phyloP scores from a whole-genome alignment of 1,140 invertebrate species.

The Drosophila busckii region DNA sequence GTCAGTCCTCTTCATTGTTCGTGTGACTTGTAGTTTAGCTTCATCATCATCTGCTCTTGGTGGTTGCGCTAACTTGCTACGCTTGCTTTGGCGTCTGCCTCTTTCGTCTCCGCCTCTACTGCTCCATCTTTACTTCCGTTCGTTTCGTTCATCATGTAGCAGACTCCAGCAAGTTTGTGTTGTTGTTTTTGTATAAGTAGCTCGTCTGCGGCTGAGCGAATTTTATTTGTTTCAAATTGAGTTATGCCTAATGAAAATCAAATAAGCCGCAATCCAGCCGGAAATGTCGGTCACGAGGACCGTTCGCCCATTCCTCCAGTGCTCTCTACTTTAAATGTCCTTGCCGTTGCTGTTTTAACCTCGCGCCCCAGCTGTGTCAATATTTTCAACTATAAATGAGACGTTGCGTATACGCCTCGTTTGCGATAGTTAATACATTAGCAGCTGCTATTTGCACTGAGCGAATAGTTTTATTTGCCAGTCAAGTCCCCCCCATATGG shows the following conservation, averaged over 20 bases:
- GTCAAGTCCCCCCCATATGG: not conserved
- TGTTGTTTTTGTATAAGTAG: slow-evolving; percentile 59
- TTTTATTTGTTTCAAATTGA: slow-evolving; percentile 77
- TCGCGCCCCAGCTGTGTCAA: slow-evolving; percentile 35
- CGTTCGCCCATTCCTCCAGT: slow-evolving; percentile 8
- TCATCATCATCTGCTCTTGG: slow-evolving; percentile 71
- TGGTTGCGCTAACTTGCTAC: slow-evolving; percentile 46
- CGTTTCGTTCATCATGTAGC: slow-evolving; percentile 51
- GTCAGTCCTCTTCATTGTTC: slow-evolving; percentile 40
- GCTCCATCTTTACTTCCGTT: slow-evolving; percentile 54
- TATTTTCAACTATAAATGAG: slow-evolving; percentile 13
- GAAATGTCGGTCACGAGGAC: slow-evolving; percentile 46
- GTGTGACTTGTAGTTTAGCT: slow-evolving; percentile 63
- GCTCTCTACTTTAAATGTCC: slow-evolving; percentile 13
- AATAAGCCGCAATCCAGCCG: slow-evolving; percentile 75
- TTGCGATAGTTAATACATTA: slow-evolving; percentile 9
- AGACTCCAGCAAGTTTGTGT: slow-evolving; percentile 21
- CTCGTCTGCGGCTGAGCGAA: slow-evolving; percentile 72
- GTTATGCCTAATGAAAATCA: slow-evolving; percentile 77
- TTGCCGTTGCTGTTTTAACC: slow-evolving; percentile 10
- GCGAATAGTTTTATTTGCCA: slow-evolving; percentile 42
- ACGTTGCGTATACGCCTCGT: slow-evolving; percentile 20
- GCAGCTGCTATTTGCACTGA: slow-evolving; percentile 12
- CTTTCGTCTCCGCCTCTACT: not conserved
- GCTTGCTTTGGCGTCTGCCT: slow-evolving; percentile 13